Percentiles rank a stretch among this genome's conserved stretches.
Evolutionary conservation across 2,888 invertebrate species (phyloP).

Genomic region (Diplazon laetatorius): DNA sequence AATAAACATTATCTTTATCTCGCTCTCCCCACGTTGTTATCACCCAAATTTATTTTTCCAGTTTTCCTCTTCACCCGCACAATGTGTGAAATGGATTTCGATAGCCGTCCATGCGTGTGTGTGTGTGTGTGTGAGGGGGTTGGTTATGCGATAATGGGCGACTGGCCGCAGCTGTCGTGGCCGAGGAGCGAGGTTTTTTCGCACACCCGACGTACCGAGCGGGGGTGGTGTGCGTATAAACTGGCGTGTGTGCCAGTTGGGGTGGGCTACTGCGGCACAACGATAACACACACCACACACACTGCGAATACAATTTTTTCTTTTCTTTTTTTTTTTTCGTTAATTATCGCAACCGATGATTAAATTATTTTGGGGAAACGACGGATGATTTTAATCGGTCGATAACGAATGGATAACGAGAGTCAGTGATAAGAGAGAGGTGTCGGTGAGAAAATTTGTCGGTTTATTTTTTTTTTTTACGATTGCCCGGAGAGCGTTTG

Average conservation of each 20-base stretch:
- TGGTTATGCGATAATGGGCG: conserved; percentile 19
- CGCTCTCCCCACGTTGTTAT: neutral
- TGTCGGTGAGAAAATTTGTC: conserved; percentile 52
- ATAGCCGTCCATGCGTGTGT: neutral
- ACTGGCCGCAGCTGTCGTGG: conserved; percentile 57
- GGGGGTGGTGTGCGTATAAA: conserved; percentile 17
- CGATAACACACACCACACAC: conserved; percentile 15
- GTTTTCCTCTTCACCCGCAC: conserved; percentile 2
- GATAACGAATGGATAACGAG: too few species aligned
- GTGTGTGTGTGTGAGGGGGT: neutral
- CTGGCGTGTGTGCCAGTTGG: conserved; percentile 42
- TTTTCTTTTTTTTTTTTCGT: too few species aligned
- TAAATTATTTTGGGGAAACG: too few species aligned
- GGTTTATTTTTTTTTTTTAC: too few species aligned
- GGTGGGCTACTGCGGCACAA: conserved; percentile 49
- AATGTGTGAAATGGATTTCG: neutral
- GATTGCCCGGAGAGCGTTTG: too few species aligned
- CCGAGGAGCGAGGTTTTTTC: conserved; percentile 17
- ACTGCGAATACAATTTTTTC: too few species aligned
- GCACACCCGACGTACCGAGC: conserved; percentile 22
- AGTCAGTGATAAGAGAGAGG: too few species aligned
- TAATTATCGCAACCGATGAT: too few species aligned
- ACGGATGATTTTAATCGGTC: too few species aligned
- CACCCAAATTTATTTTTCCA: neutral
- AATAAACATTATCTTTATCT: neutral